Evolutionary conservation across 2,797 vertebrate genomes (phyloP).

Genomic region (Eutrigla gurnardus): DNA sequence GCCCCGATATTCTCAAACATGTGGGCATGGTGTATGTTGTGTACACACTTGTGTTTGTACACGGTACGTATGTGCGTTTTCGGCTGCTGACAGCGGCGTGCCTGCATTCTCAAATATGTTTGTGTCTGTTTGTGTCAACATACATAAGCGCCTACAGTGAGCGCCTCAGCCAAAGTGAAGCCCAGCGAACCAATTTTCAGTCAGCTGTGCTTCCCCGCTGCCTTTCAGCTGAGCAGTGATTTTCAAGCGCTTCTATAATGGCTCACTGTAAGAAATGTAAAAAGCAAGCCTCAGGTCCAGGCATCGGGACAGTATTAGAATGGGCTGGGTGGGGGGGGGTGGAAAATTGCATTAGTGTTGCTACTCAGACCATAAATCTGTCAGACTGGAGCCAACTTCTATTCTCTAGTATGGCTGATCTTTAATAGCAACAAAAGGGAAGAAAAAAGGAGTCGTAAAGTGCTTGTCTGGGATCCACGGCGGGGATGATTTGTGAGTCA

Average conservation of each 20-base stretch:
- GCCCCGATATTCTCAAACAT: constrained; percentile 17
- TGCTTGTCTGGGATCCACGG: constrained; percentile 38
- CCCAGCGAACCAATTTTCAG: constrained; percentile 66
- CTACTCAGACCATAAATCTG: constrained; percentile 60
- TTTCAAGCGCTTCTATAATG: constrained; percentile 61
- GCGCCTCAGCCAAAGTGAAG: constrained; percentile 47
- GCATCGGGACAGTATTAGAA: constrained; percentile 53
- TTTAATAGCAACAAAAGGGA: constrained; percentile 54
- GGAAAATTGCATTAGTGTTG: constrained; percentile 40
- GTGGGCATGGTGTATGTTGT: no score
- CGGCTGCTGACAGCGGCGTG: constrained; percentile 9
- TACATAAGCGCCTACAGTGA: constrained; percentile 56
- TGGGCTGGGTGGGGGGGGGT: neutral
- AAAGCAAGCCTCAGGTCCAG: constrained; percentile 55
- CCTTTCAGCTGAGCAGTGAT: constrained; percentile 66
- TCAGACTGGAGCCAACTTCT: constrained; percentile 51
- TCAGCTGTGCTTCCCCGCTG: constrained; percentile 54
- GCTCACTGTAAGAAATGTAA: constrained; percentile 66
- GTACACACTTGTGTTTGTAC: neutral
- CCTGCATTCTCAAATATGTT: constrained; percentile 43
- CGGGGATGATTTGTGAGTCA: constrained; percentile 60
- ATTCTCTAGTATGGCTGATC: constrained; percentile 62
- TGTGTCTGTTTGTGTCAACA: constrained; percentile 65
- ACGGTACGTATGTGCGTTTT: neutral
- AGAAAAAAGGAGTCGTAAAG: constrained; percentile 38